phyloP scores from a whole-genome alignment of 2,888 invertebrate species.

The Tortrix viridana region DNA sequence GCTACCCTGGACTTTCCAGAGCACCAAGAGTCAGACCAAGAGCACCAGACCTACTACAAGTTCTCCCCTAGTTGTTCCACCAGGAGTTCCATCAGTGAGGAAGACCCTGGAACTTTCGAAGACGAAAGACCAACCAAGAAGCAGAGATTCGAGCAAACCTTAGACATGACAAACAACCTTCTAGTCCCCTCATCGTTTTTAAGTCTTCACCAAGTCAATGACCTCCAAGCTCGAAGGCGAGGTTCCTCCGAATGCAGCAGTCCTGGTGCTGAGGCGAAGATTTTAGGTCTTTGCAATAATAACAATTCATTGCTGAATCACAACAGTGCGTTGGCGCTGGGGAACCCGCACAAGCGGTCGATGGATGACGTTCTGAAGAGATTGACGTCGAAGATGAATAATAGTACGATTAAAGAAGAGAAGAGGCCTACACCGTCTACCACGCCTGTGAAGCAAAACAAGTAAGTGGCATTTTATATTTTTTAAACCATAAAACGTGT shows the following conservation, averaged over 20 bases:
- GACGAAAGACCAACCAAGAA: conserved; percentile 86
- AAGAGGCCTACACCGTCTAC: conserved; percentile 88
- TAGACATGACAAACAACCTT: conserved; percentile 86
- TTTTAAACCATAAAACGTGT: too few relatives aligned
- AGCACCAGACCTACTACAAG: conserved; percentile 74
- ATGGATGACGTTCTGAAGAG: conserved; percentile 97
- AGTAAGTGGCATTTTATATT: conserved; percentile 64
- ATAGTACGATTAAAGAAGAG: conserved; percentile 89
- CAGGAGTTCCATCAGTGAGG: conserved; percentile 82
- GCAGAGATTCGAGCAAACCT: conserved; percentile 83
- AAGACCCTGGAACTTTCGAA: conserved; percentile 83
- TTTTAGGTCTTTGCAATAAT: conserved; percentile 86
- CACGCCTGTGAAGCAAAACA: conserved; percentile 85
- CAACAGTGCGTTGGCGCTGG: conserved; percentile 80
- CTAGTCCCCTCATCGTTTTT: conserved; percentile 81
- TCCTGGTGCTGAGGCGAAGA: conserved; percentile 87
- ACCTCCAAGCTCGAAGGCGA: conserved; percentile 75
- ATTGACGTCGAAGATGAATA: conserved; percentile 93
- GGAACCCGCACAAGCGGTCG: conserved; percentile 88
- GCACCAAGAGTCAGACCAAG: conserved; percentile 72
- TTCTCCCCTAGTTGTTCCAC: conserved; percentile 79
- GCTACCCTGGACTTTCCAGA: conserved; percentile 77
- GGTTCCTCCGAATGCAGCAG: conserved; percentile 90
- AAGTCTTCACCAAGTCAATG: conserved; percentile 84
- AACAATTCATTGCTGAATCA: conserved; percentile 87